These are phyloP conservation scores for Oikopleura dioica DNA, from an alignment of 23 tunicate genomes.

Conservation along the genomic window DNA sequence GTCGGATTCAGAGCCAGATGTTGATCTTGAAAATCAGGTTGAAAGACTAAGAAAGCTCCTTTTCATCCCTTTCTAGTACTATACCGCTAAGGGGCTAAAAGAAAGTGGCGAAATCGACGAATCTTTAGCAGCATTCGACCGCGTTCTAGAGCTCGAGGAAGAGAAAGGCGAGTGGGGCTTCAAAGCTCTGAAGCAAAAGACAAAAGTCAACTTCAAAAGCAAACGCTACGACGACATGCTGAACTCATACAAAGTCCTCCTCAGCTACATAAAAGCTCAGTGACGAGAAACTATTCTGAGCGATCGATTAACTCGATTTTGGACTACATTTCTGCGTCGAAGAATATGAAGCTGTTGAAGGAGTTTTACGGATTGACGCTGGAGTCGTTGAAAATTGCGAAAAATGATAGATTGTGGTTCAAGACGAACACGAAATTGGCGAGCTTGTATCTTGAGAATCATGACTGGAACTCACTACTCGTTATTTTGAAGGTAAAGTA, in stretches of 20 bases:
- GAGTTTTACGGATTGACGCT: constrained; percentile 77
- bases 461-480: no score
- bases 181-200: constrained; percentile 84
- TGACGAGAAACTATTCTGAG: constrained; percentile 83
- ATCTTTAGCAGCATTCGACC: constrained; percentile 7
- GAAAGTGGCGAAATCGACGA: constrained; percentile 30
- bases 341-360: constrained; percentile 72
- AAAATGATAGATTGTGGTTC: constrained; percentile 83
- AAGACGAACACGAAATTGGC: constrained; percentile 87
- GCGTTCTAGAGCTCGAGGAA: constrained; percentile 76
- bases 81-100: constrained; percentile 61
- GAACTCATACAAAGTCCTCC: constrained; percentile 43
- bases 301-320: constrained; percentile 83
- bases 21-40: constrained; percentile 87
- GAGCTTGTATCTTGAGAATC: constrained; percentile 50
- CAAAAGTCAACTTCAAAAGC: constrained; percentile 71
- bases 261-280: constrained; percentile 82
- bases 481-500: no score
- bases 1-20: constrained; percentile 76
- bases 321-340: constrained; percentile 81
- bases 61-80: no score
- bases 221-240: constrained; percentile 46
- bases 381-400: constrained; percentile 80
- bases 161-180: constrained; percentile 98
- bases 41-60: no score